A percentile compares a stretch with the other conserved stretches of the same genome.
Evolutionary conservation across 2,797 vertebrate species (phyloP).

Genomic region (Eospalax fontanierii): DNA sequence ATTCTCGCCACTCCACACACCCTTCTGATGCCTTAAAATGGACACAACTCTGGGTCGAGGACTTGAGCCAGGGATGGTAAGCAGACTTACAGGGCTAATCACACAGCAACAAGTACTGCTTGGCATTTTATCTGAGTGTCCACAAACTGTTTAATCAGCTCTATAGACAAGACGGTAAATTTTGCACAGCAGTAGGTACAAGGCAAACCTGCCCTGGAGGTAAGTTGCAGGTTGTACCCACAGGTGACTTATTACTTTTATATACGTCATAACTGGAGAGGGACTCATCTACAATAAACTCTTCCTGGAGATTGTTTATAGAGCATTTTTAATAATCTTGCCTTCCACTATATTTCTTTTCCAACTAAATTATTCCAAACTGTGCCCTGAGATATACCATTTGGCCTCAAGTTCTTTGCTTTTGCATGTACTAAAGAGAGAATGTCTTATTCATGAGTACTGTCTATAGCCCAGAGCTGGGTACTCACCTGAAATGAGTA

Average conservation of each 20-base stretch:
- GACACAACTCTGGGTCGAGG: not conserved
- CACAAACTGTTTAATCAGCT: not conserved
- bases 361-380: not conserved
- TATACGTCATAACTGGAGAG: not conserved
- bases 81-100: not conserved
- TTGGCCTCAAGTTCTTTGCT: not conserved
- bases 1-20: not conserved
- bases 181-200: no score
- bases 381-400: not conserved
- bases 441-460: not conserved
- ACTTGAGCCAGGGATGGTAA: not conserved
- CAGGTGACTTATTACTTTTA: not conserved
- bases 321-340: not conserved
- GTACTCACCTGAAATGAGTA: constrained; percentile 46
- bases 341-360: constrained; percentile 34
- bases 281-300: not conserved
- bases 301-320: not conserved
- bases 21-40: not conserved
- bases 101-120: not conserved
- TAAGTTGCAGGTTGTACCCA: not conserved
- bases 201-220: not conserved
- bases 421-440: not conserved
- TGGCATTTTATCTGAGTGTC: not conserved
- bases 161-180: not conserved
- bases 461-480: not conserved